Evolutionary conservation across 2,888 invertebrate genomes (phyloP), one percentile per base, ranked within the genome.

Genomic region (Polia nebulosa): DNA sequence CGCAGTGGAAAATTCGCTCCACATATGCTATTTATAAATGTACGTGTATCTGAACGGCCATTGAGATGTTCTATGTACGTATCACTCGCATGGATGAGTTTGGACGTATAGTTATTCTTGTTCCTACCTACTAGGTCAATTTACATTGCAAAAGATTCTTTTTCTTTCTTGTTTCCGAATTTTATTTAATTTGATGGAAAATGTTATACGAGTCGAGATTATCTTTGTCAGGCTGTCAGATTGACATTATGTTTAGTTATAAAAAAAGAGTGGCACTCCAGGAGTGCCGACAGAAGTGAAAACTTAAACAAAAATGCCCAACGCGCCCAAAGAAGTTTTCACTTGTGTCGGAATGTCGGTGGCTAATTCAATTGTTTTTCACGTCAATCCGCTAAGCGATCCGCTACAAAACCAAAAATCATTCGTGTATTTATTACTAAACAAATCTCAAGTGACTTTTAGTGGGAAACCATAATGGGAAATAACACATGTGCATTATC

Each of bases 1-100:
- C 63, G 61, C 76, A 71, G 76, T 80, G 82, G 85, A 85, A 85
- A 85, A 85, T 85, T 78, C 76, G 67, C 76, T 80, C 66, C 70
- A 77, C 80, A 80, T 51, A 71, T 67, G 66, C 73, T 85, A 83
- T 84, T 83, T 84, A 79, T 85, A 76, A 77, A 79, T 72, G 53
- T 68, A 74, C 45, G 52, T 60, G 61, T 59, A 64, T 72, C 44
- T 60, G 60, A 76, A 78, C 70, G 77, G 47, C 63, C 68, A 82
- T 72, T 72, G 63, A 70, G 49, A 80, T 72, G 52, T 78, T 75
- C 53, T 70, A 58, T 60, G 75, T 76, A 75, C 51, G 39, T 80
- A 80, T 70, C 63, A 68, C 29, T 67, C 67, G 78, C 41, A 47
- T 68, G 47, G 69, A 51, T 66, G 69, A 52, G 45, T 72, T 70